A percentile compares a stretch with the other conserved stretches of the same genome.
Evolutionary conservation across 2,797 vertebrate species (phyloP).

Genomic region (Loris lydekkerianus): DNA sequence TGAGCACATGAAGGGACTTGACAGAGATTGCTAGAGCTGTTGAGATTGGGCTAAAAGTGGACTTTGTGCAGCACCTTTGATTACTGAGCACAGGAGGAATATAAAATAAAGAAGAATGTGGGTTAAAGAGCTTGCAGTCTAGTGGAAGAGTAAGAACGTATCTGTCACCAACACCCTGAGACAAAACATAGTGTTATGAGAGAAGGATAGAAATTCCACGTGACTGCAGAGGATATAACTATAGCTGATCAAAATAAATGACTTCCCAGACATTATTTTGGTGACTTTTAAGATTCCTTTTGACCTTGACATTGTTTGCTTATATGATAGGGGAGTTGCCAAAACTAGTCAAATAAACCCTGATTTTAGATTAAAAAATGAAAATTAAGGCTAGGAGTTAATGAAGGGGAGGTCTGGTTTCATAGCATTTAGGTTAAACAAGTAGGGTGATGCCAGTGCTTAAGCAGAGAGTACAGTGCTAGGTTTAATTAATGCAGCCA

Average conservation of each 20-base stretch:
- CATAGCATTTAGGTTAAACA: not conserved
- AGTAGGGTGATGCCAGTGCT: not conserved
- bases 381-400: not conserved
- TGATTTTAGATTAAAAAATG: slow-evolving; percentile 55
- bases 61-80: not conserved
- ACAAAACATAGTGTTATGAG: accelerated
- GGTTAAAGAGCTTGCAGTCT: not conserved
- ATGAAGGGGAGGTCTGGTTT: not conserved
- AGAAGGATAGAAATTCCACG: not conserved
- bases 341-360: slow-evolving; percentile 7
- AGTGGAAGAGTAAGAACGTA: not conserved
- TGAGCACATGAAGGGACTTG: not conserved
- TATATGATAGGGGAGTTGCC: not conserved
- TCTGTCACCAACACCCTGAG: not conserved
- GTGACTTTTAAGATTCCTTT: slow-evolving; percentile 4
- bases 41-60: not conserved
- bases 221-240: not conserved
- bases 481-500: not conserved
- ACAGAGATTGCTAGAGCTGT: not conserved
- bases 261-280: not conserved
- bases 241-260: not conserved
- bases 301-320: slow-evolving; percentile 37
- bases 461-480: not conserved
- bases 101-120: not conserved
- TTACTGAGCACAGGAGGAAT: not conserved